These are phyloP conservation scores for Manis crassicaudata DNA, from an alignment of 2,797 vertebrate species.

Conservation along the genomic window DNA sequence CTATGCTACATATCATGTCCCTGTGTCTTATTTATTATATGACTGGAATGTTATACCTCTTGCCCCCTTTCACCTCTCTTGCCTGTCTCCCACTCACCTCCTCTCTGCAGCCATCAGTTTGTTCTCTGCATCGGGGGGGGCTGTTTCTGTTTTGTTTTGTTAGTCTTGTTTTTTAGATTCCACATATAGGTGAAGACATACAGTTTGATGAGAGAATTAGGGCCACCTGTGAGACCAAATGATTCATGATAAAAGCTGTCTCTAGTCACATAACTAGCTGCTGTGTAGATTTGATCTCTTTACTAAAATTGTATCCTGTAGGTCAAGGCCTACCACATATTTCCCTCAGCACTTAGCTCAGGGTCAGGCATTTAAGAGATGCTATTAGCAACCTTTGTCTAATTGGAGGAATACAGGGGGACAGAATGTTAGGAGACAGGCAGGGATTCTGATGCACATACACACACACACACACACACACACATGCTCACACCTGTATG, in stretches of 20 bases:
- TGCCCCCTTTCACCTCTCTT: not conserved
- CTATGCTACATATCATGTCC: not conserved
- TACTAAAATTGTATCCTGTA: not conserved
- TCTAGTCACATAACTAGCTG: not conserved
- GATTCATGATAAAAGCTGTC: not conserved
- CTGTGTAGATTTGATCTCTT: not conserved
- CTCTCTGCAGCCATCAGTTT: not conserved
- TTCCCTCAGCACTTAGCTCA: not conserved
- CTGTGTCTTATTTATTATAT: not conserved
- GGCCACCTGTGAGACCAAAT: not conserved
- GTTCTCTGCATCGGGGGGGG: not conserved
- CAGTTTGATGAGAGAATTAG: not conserved
- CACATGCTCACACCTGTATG: not conserved
- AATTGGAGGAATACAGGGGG: not conserved
- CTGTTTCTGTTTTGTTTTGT: not conserved
- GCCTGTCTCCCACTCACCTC: not conserved
- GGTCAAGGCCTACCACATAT: not conserved
- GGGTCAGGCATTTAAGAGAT: not conserved
- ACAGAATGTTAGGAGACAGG: not conserved
- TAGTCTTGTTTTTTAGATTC: not conserved
- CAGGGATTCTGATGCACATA: not conserved
- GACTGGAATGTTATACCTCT: not conserved
- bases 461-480: not conserved
- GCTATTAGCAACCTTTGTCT: not conserved
- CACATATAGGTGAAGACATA: not conserved